Conservation (phyloP, 2,797 vertebrate genomes). For the Meda fulgida region DNA sequence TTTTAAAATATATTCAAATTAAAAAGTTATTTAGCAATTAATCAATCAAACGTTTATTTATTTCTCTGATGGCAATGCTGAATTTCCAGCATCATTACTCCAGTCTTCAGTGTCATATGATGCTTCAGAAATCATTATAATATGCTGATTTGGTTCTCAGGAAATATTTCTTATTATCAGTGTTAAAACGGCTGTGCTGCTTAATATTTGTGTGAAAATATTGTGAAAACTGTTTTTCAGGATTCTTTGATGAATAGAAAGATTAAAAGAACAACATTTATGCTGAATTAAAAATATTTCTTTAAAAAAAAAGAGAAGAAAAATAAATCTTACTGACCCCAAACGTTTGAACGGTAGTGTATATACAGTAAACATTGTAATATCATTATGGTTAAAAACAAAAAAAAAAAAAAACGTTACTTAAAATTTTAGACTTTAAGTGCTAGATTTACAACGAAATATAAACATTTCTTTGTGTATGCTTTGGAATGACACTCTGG, state of each 20-base stretch:
- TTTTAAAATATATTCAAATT: not conserved
- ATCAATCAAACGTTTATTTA: not conserved
- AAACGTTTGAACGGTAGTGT: not conserved
- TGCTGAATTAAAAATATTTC: not conserved
- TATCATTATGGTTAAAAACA: not conserved
- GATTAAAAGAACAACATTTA: not conserved
- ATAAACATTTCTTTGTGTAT: conserved; percentile 37
- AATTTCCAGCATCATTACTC: not conserved
- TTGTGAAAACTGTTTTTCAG: too few relatives aligned
- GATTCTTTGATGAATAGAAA: not conserved
- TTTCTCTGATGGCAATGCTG: not conserved
- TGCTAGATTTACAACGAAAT: not conserved
- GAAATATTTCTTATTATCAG: not conserved
- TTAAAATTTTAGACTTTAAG: not conserved
- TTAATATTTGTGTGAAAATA: not conserved
- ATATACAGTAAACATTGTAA: not conserved
- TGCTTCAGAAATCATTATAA: not conserved
- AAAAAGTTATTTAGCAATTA: not conserved
- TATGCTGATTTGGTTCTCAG: not conserved
- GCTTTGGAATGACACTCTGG: conserved; percentile 50
- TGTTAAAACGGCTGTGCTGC: not conserved
- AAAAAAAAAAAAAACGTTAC: not conserved
- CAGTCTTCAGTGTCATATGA: not conserved
- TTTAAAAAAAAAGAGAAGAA: not conserved
- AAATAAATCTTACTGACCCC: not conserved